Evolutionary conservation across 2,113 vertebrate genomes (phyloP), one percentile per base, ranked within the genome.

Genomic region (Andinoacara biseriatus): DNA sequence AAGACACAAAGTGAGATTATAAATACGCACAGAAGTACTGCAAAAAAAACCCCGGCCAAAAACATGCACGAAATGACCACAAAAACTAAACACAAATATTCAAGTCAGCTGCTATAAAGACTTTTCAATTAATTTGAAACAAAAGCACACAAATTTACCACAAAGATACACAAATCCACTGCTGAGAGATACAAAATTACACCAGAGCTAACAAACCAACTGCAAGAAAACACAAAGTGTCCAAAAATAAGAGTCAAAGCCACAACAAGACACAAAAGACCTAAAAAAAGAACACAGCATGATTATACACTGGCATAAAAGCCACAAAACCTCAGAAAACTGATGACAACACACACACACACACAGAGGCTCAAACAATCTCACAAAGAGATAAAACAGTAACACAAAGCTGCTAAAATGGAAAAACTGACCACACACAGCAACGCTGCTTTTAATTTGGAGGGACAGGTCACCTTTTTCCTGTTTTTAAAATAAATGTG

Each of bases 71-170:
- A 72, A 72, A 72, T 31, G 65, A 69, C 22, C 49, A 24, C 9
- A 49, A 20, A 69, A 29, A 69, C 0, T 33, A 5, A 14, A 4
- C 8, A 46, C 22, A 46, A 67, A 46, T 67, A 46, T 49, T 69
- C 40, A 3, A 3, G 14, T 26, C 15, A 69, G 18, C 63, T 40
- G 29, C 22, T 29, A 69, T 29, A 69, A 49, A 69, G 40, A 9
- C 26, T 49, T 0, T 22, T 26, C 46, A 46, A 67, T 46, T 0
- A 26, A 43, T 5, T 65, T 3, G n/a, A 67, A 26, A 38, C 35
- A 63, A 65, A 65, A 43, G 1, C 38, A 43, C 0, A 40, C 2
- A 2, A 0, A 29, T 49, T 67, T 38, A 6, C 0, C 3, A 67
- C 22, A 69, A 49, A 69, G 63, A 49, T 49, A 7, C 40, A 49